Conservation (phyloP, 2,888 invertebrate species). For the Torymus aiolomorphi region DNA sequence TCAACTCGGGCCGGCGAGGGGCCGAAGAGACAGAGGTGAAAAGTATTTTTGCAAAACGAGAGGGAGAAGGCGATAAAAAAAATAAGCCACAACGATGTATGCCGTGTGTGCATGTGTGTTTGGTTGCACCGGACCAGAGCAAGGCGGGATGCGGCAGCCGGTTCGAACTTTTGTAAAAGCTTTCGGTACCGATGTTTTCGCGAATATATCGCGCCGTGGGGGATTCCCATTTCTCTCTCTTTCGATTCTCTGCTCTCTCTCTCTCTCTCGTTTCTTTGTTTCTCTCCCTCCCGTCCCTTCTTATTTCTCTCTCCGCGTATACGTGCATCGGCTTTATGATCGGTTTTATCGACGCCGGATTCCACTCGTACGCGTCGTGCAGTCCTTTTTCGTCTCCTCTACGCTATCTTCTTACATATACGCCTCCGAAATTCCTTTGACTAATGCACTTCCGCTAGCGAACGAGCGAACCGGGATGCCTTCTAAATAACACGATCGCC, state of each 20-base stretch:
- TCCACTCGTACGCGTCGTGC: background rate
- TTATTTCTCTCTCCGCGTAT: too few species aligned
- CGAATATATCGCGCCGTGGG: background rate
- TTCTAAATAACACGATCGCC: constrained; percentile 31
- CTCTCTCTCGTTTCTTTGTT: too few species aligned
- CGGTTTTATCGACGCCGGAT: constrained; percentile 38
- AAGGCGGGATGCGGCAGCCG: too few species aligned
- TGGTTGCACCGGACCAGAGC: too few species aligned
- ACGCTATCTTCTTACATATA: background rate
- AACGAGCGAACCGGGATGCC: constrained; percentile 10
- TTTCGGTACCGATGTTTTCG: background rate
- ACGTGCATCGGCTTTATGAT: constrained; percentile 16
- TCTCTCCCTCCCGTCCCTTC: too few species aligned
- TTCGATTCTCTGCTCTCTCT: background rate
- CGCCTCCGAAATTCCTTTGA: constrained; percentile 37
- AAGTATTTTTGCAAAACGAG: background rate
- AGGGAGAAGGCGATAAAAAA: background rate
- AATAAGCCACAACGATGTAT: too few species aligned
- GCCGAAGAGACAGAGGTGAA: background rate
- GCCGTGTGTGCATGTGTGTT: background rate
- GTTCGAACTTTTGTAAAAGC: background rate
- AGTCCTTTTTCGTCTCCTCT: background rate
- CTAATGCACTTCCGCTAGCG: constrained; percentile 32
- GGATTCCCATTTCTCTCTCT: background rate
- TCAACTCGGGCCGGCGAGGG: background rate